Conservation (phyloP, 2,888 invertebrate species). For the Sesia bembeciformis region DNA sequence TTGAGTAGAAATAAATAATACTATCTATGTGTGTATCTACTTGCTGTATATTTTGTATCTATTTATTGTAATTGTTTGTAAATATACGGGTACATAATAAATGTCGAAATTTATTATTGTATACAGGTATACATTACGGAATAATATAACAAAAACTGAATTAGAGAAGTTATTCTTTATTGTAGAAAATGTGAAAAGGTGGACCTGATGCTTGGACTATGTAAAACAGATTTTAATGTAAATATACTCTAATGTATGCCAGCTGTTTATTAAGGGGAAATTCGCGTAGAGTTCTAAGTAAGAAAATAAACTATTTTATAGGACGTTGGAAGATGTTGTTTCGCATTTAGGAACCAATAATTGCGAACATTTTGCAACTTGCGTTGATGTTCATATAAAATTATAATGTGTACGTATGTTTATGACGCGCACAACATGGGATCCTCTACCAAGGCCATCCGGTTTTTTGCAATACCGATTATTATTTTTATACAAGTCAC, state of each 20-base stretch:
- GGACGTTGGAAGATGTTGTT: neutral
- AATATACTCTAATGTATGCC: neutral
- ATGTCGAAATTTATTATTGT: too few species aligned
- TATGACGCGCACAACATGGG: conserved; percentile 5
- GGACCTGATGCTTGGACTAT: too few species aligned
- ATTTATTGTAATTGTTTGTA: too few species aligned
- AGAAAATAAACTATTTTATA: neutral
- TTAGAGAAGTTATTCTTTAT: too few species aligned
- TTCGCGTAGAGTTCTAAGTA: neutral
- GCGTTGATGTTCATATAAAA: neutral
- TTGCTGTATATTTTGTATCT: too few species aligned
- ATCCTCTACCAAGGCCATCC: conserved; percentile 33
- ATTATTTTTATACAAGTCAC: conserved; percentile 19
- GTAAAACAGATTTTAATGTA: neutral
- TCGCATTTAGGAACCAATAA: neutral
- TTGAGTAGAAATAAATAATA: too few species aligned
- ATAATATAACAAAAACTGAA: too few species aligned
- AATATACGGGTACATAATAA: too few species aligned
- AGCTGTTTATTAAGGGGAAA: neutral
- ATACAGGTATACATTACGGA: too few species aligned
- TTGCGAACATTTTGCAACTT: neutral
- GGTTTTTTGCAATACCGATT: conserved; percentile 35
- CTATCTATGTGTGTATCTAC: too few species aligned
- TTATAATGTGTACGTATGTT: neutral
- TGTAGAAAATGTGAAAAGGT: too few species aligned